Percentiles rank a stretch among this genome's conserved stretches.
These are phyloP conservation scores for Pogonophryne albipinna DNA, from an alignment of 2,797 vertebrate genomes.

Conservation along the genomic window DNA sequence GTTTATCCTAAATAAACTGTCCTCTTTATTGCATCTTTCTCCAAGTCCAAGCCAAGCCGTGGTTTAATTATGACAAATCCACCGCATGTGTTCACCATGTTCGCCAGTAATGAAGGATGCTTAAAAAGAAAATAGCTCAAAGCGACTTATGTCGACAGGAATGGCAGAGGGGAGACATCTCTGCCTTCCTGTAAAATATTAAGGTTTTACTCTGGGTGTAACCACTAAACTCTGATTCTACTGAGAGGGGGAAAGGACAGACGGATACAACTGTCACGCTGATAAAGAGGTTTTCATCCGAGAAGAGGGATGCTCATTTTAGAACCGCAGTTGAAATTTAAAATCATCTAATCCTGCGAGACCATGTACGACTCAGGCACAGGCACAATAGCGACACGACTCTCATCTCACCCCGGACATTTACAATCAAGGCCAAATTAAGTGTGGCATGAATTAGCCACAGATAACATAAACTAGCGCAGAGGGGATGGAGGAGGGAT, in stretches of 20 bases:
- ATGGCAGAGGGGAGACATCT: constrained; percentile 60
- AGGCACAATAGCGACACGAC: constrained; percentile 76
- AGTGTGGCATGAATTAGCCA: constrained; percentile 87
- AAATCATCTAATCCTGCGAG: constrained; percentile 73
- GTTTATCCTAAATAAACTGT: constrained; percentile 86
- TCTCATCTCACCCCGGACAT: constrained; percentile 82
- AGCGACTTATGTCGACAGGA: constrained; percentile 71
- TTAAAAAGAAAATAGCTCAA: constrained; percentile 68
- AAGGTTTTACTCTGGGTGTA: constrained; percentile 52
- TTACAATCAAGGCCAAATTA: constrained; percentile 86
- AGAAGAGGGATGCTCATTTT: constrained; percentile 62
- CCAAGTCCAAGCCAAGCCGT: constrained; percentile 79
- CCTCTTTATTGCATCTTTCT: constrained; percentile 82
- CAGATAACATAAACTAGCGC: constrained; percentile 82
- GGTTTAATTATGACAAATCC: constrained; percentile 88
- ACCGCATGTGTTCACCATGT: constrained; percentile 76
- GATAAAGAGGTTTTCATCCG: constrained; percentile 66
- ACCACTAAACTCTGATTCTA: constrained; percentile 58
- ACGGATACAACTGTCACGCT: constrained; percentile 62
- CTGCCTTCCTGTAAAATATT: constrained; percentile 63
- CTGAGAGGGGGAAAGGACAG: constrained; percentile 48
- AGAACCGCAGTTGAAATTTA: constrained; percentile 60
- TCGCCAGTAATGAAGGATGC: constrained; percentile 78
- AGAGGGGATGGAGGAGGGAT: constrained; percentile 79
- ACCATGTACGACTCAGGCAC: constrained; percentile 63